Base-by-base conservation (phyloP, 2,888 invertebrate genomes). In the Pimpla rufipes region DNA sequence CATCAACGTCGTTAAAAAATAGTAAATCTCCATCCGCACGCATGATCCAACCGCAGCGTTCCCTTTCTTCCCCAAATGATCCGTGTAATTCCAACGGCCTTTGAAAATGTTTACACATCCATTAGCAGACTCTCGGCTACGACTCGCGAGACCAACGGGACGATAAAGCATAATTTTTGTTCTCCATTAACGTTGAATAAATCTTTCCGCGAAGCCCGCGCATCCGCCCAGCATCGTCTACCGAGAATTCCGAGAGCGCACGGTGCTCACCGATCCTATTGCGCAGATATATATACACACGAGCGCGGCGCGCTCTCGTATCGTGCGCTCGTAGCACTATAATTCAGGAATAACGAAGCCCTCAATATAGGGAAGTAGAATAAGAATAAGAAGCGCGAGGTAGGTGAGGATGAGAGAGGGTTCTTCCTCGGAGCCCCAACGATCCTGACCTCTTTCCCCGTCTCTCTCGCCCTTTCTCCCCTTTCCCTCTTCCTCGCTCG, bases 391-490 rank as follows among this genome's bases (percentile, higher is more conserved):
- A 37, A 45, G 45, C 21, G 35, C 45, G 29, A 57, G 66, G 7
- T n/a, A 55, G 59, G 37, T 71, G 79, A 76, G 40, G 68, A 68
- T 70, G 70, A 47, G 62, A 76, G 75, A 82, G 67, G 57, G 47
- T 66, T 71, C 42, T n/a, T 71, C 42, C 11, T 52, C 7, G 37
- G 35, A 45, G 37, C 40, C 40, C n/a, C 29, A 21, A 42, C 55
- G 71, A 47, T 55, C 37, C 55, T 70, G 66, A 78, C 35, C 74
- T 74, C 74, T 82, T 83, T 85, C 84, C 85, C 71, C 74, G 57
- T 35, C 57, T 77, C 74, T 64, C 78, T 64, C 64, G 29, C 68
- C 50, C 16, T 59, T 37, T 21, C 23, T 62, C 18, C 68, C 82
- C 37, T 21, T 66, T 81, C 55, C 18, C 21, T 23, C 64, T 66